Conservation (phyloP, 1,140 invertebrate genomes). For the Lasioglossum albipes region DNA sequence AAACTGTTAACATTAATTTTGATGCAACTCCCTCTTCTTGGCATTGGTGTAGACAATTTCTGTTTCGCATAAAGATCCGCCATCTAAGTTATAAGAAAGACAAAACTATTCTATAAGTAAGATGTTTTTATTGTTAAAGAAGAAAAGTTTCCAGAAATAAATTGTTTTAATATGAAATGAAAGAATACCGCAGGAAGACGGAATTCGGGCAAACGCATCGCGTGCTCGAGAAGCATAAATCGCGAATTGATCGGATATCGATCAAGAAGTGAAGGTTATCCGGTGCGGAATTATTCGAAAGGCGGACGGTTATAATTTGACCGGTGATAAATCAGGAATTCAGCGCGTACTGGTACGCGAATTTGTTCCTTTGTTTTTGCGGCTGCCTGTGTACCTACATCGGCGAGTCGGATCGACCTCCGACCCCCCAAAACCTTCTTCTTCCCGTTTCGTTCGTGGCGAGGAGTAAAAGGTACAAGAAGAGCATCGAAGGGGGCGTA, state of each 20-base stretch:
- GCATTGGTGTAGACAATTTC: no score
- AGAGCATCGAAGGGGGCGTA: conserved; percentile 69
- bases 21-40: no score
- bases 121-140: no score
- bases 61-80: no score
- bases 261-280: neutral
- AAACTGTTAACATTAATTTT: no score
- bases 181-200: no score
- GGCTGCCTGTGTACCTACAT: conserved; percentile 49
- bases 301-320: conserved; percentile 35
- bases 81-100: no score
- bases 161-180: no score
- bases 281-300: conserved; percentile 12
- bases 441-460: conserved; percentile 39
- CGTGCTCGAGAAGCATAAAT: neutral
- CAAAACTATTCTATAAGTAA: no score
- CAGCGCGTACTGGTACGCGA: conserved; percentile 53
- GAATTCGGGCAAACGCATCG: no score
- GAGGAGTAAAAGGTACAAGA: conserved; percentile 53
- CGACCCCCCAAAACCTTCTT: conserved; percentile 65
- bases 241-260: neutral
- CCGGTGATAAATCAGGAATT: conserved; percentile 56
- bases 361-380: conserved; percentile 60
- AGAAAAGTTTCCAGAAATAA: no score
- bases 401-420: conserved; percentile 71